Base-by-base conservation (phyloP, 2,797 vertebrate species). In the Aphelocoma californica region DNA sequence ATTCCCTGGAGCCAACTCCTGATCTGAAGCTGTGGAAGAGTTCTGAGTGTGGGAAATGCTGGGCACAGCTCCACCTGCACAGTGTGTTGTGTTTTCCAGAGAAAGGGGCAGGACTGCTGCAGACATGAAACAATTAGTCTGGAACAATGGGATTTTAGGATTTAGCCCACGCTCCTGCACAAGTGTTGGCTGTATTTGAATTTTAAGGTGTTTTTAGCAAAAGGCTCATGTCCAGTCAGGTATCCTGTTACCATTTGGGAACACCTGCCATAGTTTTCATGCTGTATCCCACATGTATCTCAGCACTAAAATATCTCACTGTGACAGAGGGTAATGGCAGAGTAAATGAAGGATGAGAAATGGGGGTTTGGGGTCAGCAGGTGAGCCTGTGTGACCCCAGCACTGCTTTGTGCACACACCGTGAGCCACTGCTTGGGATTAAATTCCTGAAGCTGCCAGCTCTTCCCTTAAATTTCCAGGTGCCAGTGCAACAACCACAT, bases 141-240 rank as follows among this genome's bases (percentile, higher is more conserved):
- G 29, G 18, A 34, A 42, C 38, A 19, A 2, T 0, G 2, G 2
- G 34, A 5, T 28, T 57, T 51, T 24, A 7, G 60, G 24, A 23
- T 31, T 48, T 18, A 44, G 25, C 29, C 20, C 5, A 1, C 24
- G 1, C 28, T 57, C 26, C 38, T 66, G 65, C 57, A 18, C 57
- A 47, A 29, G 31, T 9, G 25, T 26, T 65, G 64, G 38, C 72
- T 7, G 1, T 42, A 10, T 64, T 74, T 71, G 42, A 78, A 61
- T 72, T 34, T 53, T 38, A 9, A 7, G 58, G 45, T 31, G 44
- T 34, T 53, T 20, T 26, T 38, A 78, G 57, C 17, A 42, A 10
- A 58, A 58, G 31, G 16, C 61, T 77, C 29, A 20, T 86, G 77
- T 61, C 42, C 32, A 48, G 42, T 23, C 18, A 26, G 34, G 19